Base-by-base conservation (phyloP, 2,888 invertebrate species). In the Dendrolimus pini region DNA sequence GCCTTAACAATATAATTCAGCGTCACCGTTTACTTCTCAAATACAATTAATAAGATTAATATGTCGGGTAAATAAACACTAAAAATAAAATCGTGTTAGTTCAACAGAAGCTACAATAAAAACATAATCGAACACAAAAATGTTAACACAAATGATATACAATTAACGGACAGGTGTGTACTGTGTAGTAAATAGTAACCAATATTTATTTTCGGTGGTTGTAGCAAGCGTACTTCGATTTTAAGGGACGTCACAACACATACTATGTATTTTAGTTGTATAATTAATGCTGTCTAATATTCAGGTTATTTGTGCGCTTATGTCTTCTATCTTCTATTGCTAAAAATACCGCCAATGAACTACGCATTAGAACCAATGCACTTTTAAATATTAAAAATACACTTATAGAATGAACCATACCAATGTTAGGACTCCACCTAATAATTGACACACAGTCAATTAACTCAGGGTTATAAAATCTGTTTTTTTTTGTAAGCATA, bases 241-340 rank as follows among this genome's bases (percentile, higher is more conserved):
- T 71, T 30, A 30, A 71, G 72, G 85, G 89, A 89, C 87, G 82
- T 85, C 83, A 88, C 88, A 86, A 89, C 83, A 86, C 78, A 81
- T 74, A 85, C 66, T 78, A 78, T 75, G 67, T 72, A 64, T 60
- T 54, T 72, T 67, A 66, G 54, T 59, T 70, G 65, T 65, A 68
- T 66, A 66, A 66, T 30, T 30, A 47, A 12, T 47, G 9, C 12
- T 47, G 47, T 12, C 3, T 10, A 47, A 47, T 47, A 12, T 47
- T 9, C 12, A 47, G 47, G 12, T 47, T 10, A 47, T 69, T 62
- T 63, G 73, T 66, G 68, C 69, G 67, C 68, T 64, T 65, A 67
- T 63, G 64, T 62, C 55, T 59, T 53, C 57, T 55, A 55, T 58
- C 60, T 9, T n/a, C n/a, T n/a, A n/a, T n/a, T n/a, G n/a, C 18